Conservation (phyloP, 2,888 invertebrate genomes). For the Lepidochitona cinerea region DNA sequence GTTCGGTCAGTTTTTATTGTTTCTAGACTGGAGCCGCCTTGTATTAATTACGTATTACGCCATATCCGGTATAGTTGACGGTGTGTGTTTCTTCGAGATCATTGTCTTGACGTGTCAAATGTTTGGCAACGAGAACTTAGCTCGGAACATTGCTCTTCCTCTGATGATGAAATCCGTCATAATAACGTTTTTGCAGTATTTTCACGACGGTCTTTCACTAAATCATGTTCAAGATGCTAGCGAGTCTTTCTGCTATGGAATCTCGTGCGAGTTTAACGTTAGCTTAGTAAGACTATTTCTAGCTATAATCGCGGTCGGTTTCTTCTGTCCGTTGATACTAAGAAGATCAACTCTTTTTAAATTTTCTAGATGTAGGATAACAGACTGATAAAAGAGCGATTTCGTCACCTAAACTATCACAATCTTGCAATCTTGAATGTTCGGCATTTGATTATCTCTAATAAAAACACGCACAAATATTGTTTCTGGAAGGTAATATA, state of each 20-base stretch:
- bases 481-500: too few species aligned
- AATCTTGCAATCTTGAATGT: too few species aligned
- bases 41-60: not conserved
- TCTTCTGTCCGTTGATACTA: not conserved
- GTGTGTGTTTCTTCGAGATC: not conserved
- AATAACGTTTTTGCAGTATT: not conserved
- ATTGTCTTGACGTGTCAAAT: not conserved
- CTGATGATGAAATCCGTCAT: not conserved
- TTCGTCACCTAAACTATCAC: too few species aligned
- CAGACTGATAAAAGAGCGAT: too few species aligned
- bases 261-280: not conserved
- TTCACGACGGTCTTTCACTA: not conserved
- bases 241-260: not conserved
- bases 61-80: not conserved
- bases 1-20: not conserved
- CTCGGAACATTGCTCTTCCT: not conserved
- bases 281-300: not conserved
- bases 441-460: too few species aligned
- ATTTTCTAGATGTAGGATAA: too few species aligned
- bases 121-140: not conserved
- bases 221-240: not conserved
- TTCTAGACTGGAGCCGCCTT: not conserved
- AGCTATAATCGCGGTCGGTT: not conserved
- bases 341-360: too few species aligned
- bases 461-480: too few species aligned